These are phyloP conservation scores for Parapristionchus giblindavisi DNA, from an alignment of 2,888 invertebrate genomes.

Conservation along the genomic window DNA sequence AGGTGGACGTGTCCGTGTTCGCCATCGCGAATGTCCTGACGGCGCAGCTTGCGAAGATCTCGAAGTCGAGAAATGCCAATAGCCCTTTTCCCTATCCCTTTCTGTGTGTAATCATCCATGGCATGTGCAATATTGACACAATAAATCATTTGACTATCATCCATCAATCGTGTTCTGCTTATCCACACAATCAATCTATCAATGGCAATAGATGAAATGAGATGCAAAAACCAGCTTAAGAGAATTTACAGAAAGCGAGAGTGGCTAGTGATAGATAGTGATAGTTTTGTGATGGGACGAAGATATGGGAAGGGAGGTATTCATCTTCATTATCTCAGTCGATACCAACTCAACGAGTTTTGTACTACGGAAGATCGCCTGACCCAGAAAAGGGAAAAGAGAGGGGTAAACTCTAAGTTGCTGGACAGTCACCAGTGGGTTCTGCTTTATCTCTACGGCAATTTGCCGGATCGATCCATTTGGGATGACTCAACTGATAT, in stretches of 20 bases:
- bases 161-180: too few relatives aligned
- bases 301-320: conserved; percentile 11
- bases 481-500: not conserved
- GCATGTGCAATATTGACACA: too few relatives aligned
- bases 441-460: conserved; percentile 3
- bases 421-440: too few relatives aligned
- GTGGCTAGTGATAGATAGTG: conserved; percentile 14
- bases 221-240: too few relatives aligned
- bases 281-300: not conserved
- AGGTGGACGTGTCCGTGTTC: conserved; percentile 43
- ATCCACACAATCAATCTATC: too few relatives aligned
- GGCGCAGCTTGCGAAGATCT: conserved; percentile 51
- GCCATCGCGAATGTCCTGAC: conserved; percentile 50
- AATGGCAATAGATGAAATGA: too few relatives aligned
- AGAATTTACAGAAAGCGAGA: conserved; percentile 1
- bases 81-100: too few relatives aligned
- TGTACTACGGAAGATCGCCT: conserved; percentile 29
- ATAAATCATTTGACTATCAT: too few relatives aligned
- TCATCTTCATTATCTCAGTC: conserved; percentile 24
- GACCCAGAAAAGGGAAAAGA: conserved; percentile 33
- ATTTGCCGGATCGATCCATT: not conserved
- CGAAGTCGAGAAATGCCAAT: conserved; percentile 51
- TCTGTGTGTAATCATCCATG: too few relatives aligned
- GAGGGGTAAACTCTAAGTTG: not conserved
- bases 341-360: conserved; percentile 32